Percentiles rank a stretch among this genome's conserved stretches.
These are phyloP conservation scores for Heterotis niloticus DNA, from an alignment of 2,113 vertebrate species.

Conservation along the genomic window DNA sequence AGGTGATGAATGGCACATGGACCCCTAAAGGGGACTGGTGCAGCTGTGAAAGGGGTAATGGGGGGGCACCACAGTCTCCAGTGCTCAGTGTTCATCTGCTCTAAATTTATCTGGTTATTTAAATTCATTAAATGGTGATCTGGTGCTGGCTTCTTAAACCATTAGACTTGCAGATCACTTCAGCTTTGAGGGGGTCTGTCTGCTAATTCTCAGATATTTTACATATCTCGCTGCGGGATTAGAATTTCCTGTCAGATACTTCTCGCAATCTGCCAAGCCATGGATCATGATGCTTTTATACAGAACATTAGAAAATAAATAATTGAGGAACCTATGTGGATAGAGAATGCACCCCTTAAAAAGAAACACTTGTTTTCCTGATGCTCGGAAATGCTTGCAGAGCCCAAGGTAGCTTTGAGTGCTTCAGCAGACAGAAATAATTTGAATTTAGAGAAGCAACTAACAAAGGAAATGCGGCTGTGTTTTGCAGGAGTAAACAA, in stretches of 20 bases:
- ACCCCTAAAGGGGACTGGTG: no score
- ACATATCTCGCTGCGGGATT: slow-evolving; percentile 25
- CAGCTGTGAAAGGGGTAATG: no score
- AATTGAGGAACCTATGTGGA: neutral
- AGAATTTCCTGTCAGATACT: slow-evolving; percentile 20
- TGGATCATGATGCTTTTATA: slow-evolving; percentile 23
- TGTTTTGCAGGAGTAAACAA: slow-evolving; percentile 9
- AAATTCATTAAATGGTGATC: slow-evolving; percentile 46
- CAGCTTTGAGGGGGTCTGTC: slow-evolving; percentile 29
- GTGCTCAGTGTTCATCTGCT: slow-evolving; percentile 30
- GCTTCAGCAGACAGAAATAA: slow-evolving; percentile 16
- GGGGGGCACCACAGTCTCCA: slow-evolving; percentile 39
- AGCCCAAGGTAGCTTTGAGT: neutral
- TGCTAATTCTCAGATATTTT: slow-evolving; percentile 32
- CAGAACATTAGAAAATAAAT: neutral
- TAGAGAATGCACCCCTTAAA: neutral
- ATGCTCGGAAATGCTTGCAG: neutral
- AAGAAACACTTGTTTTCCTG: neutral
- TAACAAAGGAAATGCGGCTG: neutral
- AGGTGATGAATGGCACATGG: no score
- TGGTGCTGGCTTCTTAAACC: slow-evolving; percentile 18
- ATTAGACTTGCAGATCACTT: slow-evolving; percentile 52
- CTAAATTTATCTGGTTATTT: slow-evolving; percentile 49
- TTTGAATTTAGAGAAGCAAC: neutral
- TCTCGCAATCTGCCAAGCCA: slow-evolving; percentile 9